Evolutionary conservation across 2,113 vertebrate genomes (phyloP).

Genomic region (Scatophagus argus): DNA sequence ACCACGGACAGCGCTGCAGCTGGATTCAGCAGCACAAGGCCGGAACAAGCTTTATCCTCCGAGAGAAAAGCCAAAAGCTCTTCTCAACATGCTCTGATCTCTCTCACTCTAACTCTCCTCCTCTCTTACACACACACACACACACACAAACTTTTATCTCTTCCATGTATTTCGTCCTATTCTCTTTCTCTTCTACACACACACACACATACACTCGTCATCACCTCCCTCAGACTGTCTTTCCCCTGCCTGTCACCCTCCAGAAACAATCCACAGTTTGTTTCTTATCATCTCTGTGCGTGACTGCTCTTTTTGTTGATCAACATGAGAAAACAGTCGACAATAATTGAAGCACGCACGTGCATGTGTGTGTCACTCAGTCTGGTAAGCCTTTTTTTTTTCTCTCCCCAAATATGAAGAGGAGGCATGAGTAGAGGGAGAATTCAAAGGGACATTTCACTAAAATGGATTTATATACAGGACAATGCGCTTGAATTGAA

Average conservation of each 20-base stretch:
- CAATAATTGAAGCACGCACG: neutral
- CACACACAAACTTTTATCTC: conserved; percentile 2
- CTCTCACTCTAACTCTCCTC: conserved; percentile 53
- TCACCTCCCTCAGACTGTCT: neutral
- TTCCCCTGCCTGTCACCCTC: conserved; percentile 1
- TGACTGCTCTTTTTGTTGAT: conserved; percentile 38
- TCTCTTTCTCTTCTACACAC: too few species aligned
- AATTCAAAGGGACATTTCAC: conserved; percentile 37
- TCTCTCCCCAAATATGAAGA: neutral
- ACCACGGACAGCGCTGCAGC: conserved; percentile 68
- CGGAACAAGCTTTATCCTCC: conserved; percentile 75
- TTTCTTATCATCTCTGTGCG: conserved; percentile 31
- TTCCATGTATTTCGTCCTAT: conserved; percentile 23
- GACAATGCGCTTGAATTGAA: conserved; percentile 6
- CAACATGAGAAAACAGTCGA: conserved; percentile 27
- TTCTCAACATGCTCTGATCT: conserved; percentile 74
- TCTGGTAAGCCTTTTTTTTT: neutral
- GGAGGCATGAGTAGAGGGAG: neutral
- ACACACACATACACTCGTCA: neutral
- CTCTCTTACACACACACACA: conserved; percentile 26
- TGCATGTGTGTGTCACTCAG: conserved; percentile 4
- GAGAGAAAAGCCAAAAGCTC: conserved; percentile 76
- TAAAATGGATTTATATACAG: conserved; percentile 28
- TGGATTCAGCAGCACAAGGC: conserved; percentile 71
- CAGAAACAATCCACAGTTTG: conserved; percentile 18